A percentile compares a stretch with the other conserved stretches of the same genome.
phyloP scores from a whole-genome alignment of 2,113 vertebrate genomes.

The Caranx ignobilis region DNA sequence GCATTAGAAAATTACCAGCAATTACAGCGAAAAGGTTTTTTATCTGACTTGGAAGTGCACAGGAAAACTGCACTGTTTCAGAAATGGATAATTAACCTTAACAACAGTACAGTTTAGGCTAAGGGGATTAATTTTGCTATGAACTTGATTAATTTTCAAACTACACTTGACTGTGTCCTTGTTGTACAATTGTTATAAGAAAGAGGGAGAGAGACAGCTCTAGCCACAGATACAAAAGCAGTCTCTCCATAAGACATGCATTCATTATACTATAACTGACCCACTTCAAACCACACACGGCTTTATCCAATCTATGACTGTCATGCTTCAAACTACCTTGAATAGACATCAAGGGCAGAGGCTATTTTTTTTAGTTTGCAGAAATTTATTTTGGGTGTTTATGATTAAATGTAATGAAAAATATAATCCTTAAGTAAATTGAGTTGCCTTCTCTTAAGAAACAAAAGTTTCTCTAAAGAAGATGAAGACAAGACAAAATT shows the following conservation, averaged over 20 bases:
- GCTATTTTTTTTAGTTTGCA: slow-evolving; percentile 4
- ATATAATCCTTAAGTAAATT: not conserved
- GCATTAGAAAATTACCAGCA: slow-evolving; percentile 65
- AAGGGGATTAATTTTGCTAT: slow-evolving; percentile 53
- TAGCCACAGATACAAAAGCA: not conserved
- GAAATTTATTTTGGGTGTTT: not conserved
- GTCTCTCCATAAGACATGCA: slow-evolving; percentile 9
- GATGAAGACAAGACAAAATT: too few relatives aligned
- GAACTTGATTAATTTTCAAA: slow-evolving; percentile 44
- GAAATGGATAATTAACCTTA: slow-evolving; percentile 41
- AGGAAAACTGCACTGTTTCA: slow-evolving; percentile 37
- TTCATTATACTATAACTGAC: slow-evolving; percentile 38
- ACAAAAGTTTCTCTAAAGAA: not conserved
- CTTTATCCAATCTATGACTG: slow-evolving; percentile 28
- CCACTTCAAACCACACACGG: slow-evolving; percentile 23
- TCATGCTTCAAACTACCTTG: not conserved
- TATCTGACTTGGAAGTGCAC: slow-evolving; percentile 29
- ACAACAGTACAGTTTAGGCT: slow-evolving; percentile 7
- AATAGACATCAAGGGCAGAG: not conserved
- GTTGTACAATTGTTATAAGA: slow-evolving; percentile 30
- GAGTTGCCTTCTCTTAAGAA: not conserved
- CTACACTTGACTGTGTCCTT: slow-evolving; percentile 14
- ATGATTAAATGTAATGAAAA: not conserved
- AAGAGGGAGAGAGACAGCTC: not conserved
- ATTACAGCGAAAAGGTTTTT: slow-evolving; percentile 44